Base-by-base conservation (phyloP, 2,797 vertebrate genomes). In the Leptodactylus fallax region DNA sequence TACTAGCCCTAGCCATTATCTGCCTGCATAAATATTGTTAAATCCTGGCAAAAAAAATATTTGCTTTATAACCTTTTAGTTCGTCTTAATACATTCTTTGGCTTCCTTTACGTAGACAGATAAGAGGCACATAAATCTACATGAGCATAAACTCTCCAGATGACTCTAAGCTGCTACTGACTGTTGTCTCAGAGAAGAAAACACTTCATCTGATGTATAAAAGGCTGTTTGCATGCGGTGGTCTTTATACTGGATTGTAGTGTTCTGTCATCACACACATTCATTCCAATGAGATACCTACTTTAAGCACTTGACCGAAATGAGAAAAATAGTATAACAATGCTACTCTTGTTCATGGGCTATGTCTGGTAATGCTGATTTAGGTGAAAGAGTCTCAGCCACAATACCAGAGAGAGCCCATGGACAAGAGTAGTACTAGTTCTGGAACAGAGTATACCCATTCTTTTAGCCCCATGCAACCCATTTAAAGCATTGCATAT, bases 61-160 rank as follows among this genome's bases (percentile, higher is more conserved):
- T 86, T 71, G 61, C 79, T 71, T 84, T 79, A 84, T 67, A 72
- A 60, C 72, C 49, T 88, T 78, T 88, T 88, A 84, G 87, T 51
- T 71, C 21, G 55, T 71, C 82, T 83, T 83, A 87, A 87, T 47
- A 79, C 63, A 49, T 79, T 79, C 36, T 71, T 77, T 36, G 49
- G 71, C 55, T n/a, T 79, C 23, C 14, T 4, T 63, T 60, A 71
- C 36, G 47, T 65, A 63, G 74, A 65, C 56, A 77, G 74, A 87
- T 83, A 87, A 83, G 47, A 77, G 45, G 78, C 27, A n/a, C 23
- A 65, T 36, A 80, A 81, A 67, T 87, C 80, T 79, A 78, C 77
- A 87, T 19, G 77, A 78, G 49, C 17, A 14, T n/a, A 53, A 69
- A 78, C 76, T 83, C 19, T 58, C 25, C 60, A 87, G 27, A 25